Evolutionary conservation across 2,888 invertebrate genomes (phyloP).

Genomic region (Antheraea assamensis): DNA sequence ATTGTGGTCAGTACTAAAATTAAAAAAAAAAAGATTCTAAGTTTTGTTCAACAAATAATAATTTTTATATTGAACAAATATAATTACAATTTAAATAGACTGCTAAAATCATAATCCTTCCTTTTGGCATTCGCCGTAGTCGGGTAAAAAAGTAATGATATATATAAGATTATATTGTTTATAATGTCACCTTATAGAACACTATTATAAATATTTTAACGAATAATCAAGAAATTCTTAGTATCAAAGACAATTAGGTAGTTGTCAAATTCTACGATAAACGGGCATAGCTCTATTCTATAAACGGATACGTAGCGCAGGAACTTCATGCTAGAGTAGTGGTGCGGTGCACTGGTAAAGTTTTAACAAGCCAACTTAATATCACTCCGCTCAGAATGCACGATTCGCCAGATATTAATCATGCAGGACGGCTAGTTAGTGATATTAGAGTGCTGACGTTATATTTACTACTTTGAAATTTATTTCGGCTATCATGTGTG

Average conservation of each 20-base stretch:
- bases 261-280: conserved; percentile 51
- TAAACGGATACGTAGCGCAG: conserved; percentile 56
- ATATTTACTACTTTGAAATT: conserved; percentile 40
- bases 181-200: not conserved
- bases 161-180: no score
- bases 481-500: conserved; percentile 39
- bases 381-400: conserved; percentile 78
- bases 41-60: no score
- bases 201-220: not conserved
- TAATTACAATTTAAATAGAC: no score
- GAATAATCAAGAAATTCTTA: conserved; percentile 30
- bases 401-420: conserved; percentile 80
- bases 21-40: no score
- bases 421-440: conserved; percentile 78
- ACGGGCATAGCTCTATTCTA: conserved; percentile 57
- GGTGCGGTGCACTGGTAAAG: conserved; percentile 70
- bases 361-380: conserved; percentile 83
- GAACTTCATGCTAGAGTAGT: conserved; percentile 68
- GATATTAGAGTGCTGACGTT: conserved; percentile 64
- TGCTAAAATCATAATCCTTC: no score
- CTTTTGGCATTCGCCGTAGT: no score
- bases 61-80: no score
- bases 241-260: conserved; percentile 41
- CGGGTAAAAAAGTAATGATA: no score
- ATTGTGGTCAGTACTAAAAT: no score